A percentile compares a stretch with the other conserved stretches of the same genome.
Conservation (phyloP, 2,113 vertebrate genomes). For the Stegostoma tigrinum region DNA sequence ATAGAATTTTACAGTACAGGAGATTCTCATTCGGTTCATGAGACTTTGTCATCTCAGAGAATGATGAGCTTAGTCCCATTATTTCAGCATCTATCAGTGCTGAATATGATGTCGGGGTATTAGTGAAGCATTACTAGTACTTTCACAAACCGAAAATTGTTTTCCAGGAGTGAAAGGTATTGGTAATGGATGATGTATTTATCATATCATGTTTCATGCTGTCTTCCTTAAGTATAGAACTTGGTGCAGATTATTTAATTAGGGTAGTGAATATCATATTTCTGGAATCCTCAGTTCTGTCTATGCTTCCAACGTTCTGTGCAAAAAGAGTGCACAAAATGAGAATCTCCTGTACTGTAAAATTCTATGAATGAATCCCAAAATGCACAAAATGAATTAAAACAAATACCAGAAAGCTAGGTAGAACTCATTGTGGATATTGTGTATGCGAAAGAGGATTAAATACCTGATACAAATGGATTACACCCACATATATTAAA, state of each 20-base stretch:
- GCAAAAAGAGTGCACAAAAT: neutral
- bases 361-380: too few relatives aligned
- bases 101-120: too few relatives aligned
- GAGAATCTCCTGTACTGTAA: too few relatives aligned
- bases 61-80: neutral
- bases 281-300: neutral
- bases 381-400: neutral
- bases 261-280: neutral
- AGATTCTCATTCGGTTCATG: neutral
- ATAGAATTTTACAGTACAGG: neutral
- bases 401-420: neutral
- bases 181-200: neutral
- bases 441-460: neutral
- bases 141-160: neutral
- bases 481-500: neutral
- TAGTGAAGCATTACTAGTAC: neutral
- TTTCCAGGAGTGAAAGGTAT: neutral
- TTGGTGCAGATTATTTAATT: neutral
- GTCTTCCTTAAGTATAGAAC: neutral
- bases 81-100: neutral
- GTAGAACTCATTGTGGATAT: neutral
- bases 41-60: neutral
- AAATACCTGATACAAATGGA: neutral
- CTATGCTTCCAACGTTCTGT: neutral
- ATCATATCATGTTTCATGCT: neutral